phyloP scores from a whole-genome alignment of 2,113 vertebrate species.

The Phainopepla nitens region DNA sequence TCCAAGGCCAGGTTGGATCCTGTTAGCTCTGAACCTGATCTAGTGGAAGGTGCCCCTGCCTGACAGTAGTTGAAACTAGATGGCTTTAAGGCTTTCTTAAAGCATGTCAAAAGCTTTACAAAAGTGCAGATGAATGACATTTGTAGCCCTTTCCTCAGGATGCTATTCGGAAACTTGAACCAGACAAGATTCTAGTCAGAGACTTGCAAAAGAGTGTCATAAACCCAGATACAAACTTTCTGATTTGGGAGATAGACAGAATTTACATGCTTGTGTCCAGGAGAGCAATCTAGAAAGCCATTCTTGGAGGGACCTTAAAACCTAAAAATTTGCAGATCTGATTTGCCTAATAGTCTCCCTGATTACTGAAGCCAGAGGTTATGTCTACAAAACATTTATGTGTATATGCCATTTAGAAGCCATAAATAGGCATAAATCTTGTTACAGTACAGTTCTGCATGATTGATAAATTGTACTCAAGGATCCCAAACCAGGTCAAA shows the following conservation, averaged over 20 bases:
- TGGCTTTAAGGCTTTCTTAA: background rate
- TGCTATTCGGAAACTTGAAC: background rate
- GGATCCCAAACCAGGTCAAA: background rate
- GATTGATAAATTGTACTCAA: background rate
- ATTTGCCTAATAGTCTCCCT: background rate
- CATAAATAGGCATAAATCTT: background rate
- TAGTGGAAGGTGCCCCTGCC: background rate
- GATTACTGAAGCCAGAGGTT: background rate
- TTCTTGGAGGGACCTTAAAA: background rate
- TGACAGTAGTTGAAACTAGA: background rate
- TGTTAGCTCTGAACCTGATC: background rate
- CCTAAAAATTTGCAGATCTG: background rate
- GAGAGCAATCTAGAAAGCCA: background rate
- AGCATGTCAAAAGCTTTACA: background rate
- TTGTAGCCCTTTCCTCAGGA: background rate
- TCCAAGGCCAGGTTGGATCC: background rate
- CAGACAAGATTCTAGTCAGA: background rate
- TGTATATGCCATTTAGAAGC: background rate
- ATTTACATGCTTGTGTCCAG: background rate
- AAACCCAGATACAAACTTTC: background rate
- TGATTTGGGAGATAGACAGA: background rate
- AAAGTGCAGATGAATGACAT: background rate
- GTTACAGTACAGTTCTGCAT: background rate
- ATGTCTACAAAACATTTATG: background rate
- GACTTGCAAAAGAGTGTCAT: background rate